These are phyloP conservation scores for Suncus etruscus DNA, from an alignment of 2,113 vertebrate genomes.

Conservation along the genomic window DNA sequence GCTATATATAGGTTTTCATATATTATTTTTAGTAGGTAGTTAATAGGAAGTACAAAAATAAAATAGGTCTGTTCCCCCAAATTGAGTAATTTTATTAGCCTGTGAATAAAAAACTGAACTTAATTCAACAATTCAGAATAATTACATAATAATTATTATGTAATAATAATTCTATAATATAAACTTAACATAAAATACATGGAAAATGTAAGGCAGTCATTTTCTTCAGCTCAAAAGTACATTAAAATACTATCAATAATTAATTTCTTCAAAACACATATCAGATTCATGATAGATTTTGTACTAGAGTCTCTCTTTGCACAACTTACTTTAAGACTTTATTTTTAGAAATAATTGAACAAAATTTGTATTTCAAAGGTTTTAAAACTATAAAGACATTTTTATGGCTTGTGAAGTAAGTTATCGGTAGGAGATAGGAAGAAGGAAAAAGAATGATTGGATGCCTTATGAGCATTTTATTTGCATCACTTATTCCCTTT, in stretches of 20 bases:
- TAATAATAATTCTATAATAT: neutral
- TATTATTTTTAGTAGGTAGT: too few species aligned
- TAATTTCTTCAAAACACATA: constrained; percentile 11
- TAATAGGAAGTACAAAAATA: too few species aligned
- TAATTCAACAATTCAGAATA: neutral
- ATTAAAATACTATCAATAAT: constrained; percentile 1
- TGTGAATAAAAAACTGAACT: too few species aligned
- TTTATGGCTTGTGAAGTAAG: neutral
- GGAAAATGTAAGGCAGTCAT: too few species aligned
- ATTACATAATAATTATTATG: neutral
- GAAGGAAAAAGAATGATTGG: neutral
- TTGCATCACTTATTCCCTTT: neutral
- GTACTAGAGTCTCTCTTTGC: neutral
- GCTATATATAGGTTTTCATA: too few species aligned
- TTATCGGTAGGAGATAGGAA: neutral
- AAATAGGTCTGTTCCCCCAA: too few species aligned
- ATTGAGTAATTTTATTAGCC: too few species aligned
- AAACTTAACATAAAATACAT: too few species aligned
- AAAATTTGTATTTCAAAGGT: constrained; percentile 1
- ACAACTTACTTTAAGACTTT: neutral
- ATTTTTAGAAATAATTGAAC: constrained; percentile 24
- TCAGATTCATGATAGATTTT: neutral
- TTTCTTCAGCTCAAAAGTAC: neutral
- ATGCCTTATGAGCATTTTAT: neutral
- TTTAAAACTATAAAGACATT: constrained; percentile 9